phyloP scores from a whole-genome alignment of 2,113 vertebrate species.

The Hipposideros armiger region DNA sequence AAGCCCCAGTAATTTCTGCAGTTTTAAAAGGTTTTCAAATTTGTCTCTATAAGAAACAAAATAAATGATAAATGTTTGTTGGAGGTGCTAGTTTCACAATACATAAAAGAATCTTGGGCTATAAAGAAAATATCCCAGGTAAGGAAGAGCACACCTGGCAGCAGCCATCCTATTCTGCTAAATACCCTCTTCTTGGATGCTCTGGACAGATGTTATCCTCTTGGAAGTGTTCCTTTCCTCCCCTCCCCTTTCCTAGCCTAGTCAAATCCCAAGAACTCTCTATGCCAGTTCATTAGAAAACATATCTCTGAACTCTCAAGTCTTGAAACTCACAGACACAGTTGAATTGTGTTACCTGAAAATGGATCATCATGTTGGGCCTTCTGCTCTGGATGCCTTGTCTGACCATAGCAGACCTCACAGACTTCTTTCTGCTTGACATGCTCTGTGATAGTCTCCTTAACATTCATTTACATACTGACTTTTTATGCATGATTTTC shows the following conservation, averaged over 20 bases:
- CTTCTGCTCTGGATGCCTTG: not conserved
- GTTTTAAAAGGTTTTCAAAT: conserved; percentile 69
- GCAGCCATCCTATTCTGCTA: not conserved
- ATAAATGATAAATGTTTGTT: not conserved
- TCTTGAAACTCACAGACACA: not conserved
- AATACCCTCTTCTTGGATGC: not conserved
- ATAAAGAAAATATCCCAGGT: not conserved
- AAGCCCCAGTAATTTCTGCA: conserved; percentile 72
- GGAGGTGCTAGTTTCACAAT: not conserved
- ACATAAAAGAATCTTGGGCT: not conserved
- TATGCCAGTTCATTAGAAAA: not conserved
- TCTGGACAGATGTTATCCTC: not conserved
- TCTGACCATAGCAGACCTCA: not conserved
- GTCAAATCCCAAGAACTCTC: not conserved
- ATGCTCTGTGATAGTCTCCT: not conserved
- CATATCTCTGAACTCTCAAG: not conserved
- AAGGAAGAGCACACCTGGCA: not conserved
- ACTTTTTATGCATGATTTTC: not conserved
- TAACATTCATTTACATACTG: not conserved
- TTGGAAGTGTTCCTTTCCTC: not conserved
- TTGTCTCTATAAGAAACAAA: conserved; percentile 73
- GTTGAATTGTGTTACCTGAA: not conserved
- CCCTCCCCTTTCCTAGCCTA: not conserved
- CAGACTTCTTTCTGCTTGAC: not conserved
- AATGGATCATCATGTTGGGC: not conserved